These are phyloP conservation scores for Lordiphosa mommai DNA, from an alignment of 1,140 invertebrate genomes.

Conservation along the genomic window DNA sequence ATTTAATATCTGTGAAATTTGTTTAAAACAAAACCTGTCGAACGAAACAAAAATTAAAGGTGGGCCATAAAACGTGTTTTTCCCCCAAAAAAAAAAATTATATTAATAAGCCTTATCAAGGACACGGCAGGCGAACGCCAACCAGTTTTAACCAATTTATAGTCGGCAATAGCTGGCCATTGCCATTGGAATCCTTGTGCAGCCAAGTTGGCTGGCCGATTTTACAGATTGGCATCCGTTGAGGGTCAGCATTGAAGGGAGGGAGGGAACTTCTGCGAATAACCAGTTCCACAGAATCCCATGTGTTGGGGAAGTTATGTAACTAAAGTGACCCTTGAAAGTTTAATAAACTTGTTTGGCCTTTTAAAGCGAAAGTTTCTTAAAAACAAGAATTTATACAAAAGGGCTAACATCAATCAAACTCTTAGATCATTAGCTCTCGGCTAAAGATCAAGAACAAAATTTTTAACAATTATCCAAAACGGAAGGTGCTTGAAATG, in stretches of 20 bases:
- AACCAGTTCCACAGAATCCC: slow-evolving; percentile 64
- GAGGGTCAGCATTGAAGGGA: slow-evolving; percentile 47
- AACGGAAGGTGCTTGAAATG: slow-evolving; percentile 48
- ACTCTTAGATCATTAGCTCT: slow-evolving; percentile 2
- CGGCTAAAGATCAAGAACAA: slow-evolving; percentile 18
- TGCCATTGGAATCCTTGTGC: slow-evolving; percentile 70
- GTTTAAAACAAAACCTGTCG: slow-evolving; percentile 14
- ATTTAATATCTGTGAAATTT: slow-evolving; percentile 28
- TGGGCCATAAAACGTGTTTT: slow-evolving; percentile 54
- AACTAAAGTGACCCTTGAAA: slow-evolving; percentile 49
- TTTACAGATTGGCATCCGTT: slow-evolving; percentile 18
- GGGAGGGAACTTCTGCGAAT: slow-evolving; percentile 7
- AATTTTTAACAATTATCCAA: slow-evolving; percentile 46
- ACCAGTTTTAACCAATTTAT: slow-evolving; percentile 45
- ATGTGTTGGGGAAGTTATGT: slow-evolving; percentile 49
- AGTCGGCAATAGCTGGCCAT: slow-evolving; percentile 60
- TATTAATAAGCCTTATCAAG: slow-evolving; percentile 70
- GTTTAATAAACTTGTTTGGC: slow-evolving; percentile 50
- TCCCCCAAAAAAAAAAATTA: slow-evolving; percentile 32
- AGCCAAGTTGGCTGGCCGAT: slow-evolving; percentile 4
- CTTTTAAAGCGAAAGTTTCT: slow-evolving; percentile 44
- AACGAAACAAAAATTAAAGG: slow-evolving; percentile 21
- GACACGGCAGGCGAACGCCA: slow-evolving; percentile 50
- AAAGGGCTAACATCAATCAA: slow-evolving; percentile 23
- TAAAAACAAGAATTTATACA: slow-evolving; percentile 28